Base-by-base conservation (phyloP, 2,113 vertebrate species). In the Nyctibius bracteatus region DNA sequence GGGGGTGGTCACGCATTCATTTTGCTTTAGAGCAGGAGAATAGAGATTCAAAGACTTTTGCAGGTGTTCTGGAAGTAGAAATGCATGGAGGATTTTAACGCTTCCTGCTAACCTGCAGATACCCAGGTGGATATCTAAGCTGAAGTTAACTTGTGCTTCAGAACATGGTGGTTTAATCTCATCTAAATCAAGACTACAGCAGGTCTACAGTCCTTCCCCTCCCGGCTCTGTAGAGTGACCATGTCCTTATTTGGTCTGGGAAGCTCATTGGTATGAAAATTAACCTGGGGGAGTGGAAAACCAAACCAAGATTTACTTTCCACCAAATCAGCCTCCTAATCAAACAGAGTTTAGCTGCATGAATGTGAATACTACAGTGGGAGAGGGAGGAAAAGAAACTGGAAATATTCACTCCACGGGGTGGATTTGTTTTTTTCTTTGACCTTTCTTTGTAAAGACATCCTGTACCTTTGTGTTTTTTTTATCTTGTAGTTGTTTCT, bases 221-320 rank as follows among this genome's bases (percentile, higher is more conserved):
- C 28, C 3, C 12, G n/a, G n/a, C 12, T 2, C 12, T 0, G 2
- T 24, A 41, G 37, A 43, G 7, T 25, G 13, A 61, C 20, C 2
- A 2, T 31, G 20, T 25, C 77, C 31, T 57, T 62, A 27, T 25
- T 66, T 3, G 2, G 10, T 66, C 18, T 58, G 43, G n/a, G 39
- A 92, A 68, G 16, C 30, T 30, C 27, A 52, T 10, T 44, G n/a
- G 6, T 52, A 33, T 59, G 43, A 81, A 83, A 84, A 66, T 46
- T 46, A 92, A 51, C 25, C 22, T 19, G 6, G 4, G 6, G 16
- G 20, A 5, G 7, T 89, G 17, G 27, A 88, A 88, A 86, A 72
- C 23, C 5, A 81, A 65, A 83, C 23, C 52, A 67, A 81, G 12
- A 51, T 30, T 25, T 73, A 5, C 7, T 78, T 94, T 91, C 18